Conservation (phyloP, 2,888 invertebrate genomes). For the Bugula neritina region DNA sequence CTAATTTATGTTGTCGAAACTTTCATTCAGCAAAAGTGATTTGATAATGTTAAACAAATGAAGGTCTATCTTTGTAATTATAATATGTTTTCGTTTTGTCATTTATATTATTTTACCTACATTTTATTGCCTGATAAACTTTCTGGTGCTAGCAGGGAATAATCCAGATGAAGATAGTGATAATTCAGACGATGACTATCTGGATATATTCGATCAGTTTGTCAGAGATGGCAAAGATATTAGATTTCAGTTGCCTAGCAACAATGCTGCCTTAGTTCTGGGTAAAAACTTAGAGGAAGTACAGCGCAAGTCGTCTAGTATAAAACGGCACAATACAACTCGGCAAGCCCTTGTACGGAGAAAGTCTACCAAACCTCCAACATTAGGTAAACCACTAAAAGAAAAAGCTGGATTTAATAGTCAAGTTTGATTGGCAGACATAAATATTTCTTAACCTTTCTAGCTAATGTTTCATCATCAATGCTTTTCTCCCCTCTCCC, state of each 20-base stretch:
- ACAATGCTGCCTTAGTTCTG: conserved; percentile 12
- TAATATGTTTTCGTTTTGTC: too few relatives aligned
- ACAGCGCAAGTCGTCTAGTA: not conserved
- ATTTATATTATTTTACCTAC: too few relatives aligned
- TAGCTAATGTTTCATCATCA: too few relatives aligned
- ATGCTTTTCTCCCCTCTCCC: too few relatives aligned
- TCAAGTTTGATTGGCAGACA: too few relatives aligned
- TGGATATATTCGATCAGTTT: conserved; percentile 21
- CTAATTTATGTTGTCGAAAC: too few relatives aligned
- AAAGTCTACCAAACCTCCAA: conserved; percentile 19
- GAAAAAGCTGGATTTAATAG: too few relatives aligned
- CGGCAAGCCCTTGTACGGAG: not conserved
- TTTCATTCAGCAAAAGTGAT: too few relatives aligned
- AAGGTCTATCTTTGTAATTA: too few relatives aligned
- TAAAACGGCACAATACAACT: conserved; percentile 4
- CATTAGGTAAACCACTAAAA: conserved; percentile 5
- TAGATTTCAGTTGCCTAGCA: conserved; percentile 26
- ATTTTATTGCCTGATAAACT: too few relatives aligned
- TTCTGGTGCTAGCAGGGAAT: not conserved
- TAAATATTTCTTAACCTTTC: too few relatives aligned
- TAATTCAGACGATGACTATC: conserved; percentile 16
- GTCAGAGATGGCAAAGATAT: conserved; percentile 23
- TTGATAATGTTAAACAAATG: too few relatives aligned
- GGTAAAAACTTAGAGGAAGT: not conserved
- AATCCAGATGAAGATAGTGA: not conserved